phyloP scores from a whole-genome alignment of 2,797 vertebrate genomes.

The Chloroceryle inda region DNA sequence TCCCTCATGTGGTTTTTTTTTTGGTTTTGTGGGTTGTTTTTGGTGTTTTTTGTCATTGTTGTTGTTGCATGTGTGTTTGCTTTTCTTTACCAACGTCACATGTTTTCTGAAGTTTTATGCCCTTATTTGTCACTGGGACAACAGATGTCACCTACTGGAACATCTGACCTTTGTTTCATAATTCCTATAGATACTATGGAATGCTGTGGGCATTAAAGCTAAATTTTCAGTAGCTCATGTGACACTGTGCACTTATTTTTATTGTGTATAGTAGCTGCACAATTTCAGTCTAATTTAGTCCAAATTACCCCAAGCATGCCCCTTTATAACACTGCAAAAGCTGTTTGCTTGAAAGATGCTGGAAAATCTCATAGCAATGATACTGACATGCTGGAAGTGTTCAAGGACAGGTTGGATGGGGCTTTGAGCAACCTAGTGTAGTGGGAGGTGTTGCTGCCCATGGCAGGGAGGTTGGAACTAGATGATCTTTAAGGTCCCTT shows the following conservation, averaged over 20 bases:
- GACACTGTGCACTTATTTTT: background rate
- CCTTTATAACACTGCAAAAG: background rate
- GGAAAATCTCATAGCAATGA: background rate
- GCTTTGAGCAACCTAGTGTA: too few species aligned
- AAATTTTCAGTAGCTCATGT: background rate
- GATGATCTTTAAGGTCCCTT: too few species aligned
- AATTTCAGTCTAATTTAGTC: background rate
- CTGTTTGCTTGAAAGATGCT: background rate
- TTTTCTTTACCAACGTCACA: background rate
- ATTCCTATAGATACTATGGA: background rate
- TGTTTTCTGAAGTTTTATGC: background rate
- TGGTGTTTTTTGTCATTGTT: background rate
- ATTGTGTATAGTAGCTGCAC: background rate
- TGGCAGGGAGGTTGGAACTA: too few species aligned
- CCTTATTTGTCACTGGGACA: background rate
- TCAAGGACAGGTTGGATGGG: too few species aligned
- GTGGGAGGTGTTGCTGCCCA: too few species aligned
- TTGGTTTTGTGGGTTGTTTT: background rate
- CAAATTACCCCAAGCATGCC: background rate
- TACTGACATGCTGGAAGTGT: too few species aligned
- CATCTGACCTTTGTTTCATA: background rate
- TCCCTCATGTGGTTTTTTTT: background rate
- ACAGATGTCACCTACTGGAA: slow-evolving; percentile 5
- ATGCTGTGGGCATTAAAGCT: background rate
- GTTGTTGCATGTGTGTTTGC: background rate